Conservation (phyloP, 2,113 vertebrate species). For the Plecotus auritus region DNA sequence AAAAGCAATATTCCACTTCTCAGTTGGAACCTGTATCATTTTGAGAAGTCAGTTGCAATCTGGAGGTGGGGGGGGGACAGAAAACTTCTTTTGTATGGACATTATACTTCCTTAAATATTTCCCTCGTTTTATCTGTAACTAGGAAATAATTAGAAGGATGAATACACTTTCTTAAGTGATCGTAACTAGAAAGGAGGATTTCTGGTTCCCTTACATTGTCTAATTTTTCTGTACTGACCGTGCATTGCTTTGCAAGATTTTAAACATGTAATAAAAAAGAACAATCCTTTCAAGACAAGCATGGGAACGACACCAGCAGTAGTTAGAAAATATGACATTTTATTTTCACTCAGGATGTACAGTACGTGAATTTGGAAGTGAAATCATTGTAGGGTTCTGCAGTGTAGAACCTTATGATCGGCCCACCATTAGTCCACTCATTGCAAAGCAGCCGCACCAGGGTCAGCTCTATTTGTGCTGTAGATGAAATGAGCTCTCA, state of each 20-base stretch:
- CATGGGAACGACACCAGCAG: background rate
- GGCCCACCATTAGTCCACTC: background rate
- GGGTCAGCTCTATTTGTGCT: constrained; percentile 48
- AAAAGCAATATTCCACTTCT: too few relatives aligned
- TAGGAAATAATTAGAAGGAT: background rate
- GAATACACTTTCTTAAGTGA: background rate
- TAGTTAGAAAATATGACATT: constrained; percentile 78
- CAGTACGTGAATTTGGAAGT: constrained; percentile 68
- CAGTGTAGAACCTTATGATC: constrained; percentile 37
- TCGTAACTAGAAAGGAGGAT: background rate
- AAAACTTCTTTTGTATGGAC: background rate
- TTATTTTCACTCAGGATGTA: constrained; percentile 77
- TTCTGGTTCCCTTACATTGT: background rate
- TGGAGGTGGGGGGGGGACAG: background rate
- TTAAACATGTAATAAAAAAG: background rate
- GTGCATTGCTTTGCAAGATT: background rate
- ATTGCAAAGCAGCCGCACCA: background rate
- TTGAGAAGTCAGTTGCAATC: background rate
- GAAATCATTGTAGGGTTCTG: constrained; percentile 66
- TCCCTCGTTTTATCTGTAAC: background rate
- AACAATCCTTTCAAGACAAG: background rate
- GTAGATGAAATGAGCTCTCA: background rate
- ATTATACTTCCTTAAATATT: background rate
- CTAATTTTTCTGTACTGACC: background rate
- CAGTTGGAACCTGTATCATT: too few relatives aligned